phyloP scores from a whole-genome alignment of 2,797 vertebrate species.

The Tinamus major region DNA sequence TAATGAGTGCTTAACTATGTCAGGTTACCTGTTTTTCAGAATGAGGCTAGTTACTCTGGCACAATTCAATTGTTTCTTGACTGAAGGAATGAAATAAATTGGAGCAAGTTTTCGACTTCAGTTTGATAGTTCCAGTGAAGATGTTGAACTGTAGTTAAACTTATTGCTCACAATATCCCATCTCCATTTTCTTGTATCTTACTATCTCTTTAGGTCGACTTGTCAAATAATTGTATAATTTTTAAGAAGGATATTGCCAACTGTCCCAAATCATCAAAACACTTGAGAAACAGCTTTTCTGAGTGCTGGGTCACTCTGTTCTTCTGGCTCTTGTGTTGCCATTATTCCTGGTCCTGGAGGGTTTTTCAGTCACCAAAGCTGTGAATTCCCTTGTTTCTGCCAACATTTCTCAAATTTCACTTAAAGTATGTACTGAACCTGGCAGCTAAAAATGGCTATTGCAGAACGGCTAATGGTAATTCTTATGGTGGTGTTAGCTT shows the following conservation, averaged over 20 bases:
- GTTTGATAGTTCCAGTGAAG: not conserved
- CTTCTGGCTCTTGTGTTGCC: not conserved
- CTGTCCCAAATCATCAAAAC: not conserved
- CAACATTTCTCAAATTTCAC: not conserved
- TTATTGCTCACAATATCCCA: not conserved
- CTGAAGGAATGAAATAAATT: slow-evolving; percentile 12
- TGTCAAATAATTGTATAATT: not conserved
- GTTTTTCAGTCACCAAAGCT: not conserved
- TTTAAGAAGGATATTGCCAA: slow-evolving; percentile 2
- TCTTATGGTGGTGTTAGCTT: not conserved
- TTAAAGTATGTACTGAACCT: not conserved
- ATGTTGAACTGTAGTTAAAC: not conserved
- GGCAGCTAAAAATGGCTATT: not conserved
- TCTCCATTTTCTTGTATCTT: not conserved
- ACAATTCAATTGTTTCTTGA: not conserved
- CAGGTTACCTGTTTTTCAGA: not conserved
- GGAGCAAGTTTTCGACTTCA: not conserved
- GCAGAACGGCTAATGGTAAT: not conserved
- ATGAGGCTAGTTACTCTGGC: not conserved
- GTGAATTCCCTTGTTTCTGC: not conserved
- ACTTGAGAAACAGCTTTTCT: not conserved
- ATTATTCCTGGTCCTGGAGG: not conserved
- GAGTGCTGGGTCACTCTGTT: not conserved
- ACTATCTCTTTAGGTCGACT: slow-evolving; percentile 26
- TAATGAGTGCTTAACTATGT: not conserved